A percentile compares a stretch with the other conserved stretches of the same genome.
These are phyloP conservation scores for Limnephilus marmoratus DNA, from an alignment of 2,888 invertebrate genomes.

Conservation along the genomic window DNA sequence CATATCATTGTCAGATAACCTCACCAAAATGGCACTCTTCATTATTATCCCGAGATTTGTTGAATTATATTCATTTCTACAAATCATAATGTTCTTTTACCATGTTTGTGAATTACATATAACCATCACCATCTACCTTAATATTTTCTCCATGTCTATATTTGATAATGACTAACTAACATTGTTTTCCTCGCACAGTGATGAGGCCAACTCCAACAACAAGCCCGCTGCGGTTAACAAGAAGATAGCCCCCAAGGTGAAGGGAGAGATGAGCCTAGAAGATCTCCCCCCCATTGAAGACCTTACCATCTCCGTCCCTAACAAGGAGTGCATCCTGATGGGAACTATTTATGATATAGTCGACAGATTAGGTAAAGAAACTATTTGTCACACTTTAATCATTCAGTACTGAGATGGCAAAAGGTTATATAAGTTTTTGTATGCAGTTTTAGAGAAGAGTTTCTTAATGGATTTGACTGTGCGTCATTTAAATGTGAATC, in stretches of 20 bases:
- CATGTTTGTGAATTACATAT: neutral
- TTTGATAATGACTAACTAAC: neutral
- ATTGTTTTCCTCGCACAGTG: constrained; percentile 67
- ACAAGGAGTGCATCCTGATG: constrained; percentile 84
- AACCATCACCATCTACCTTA: neutral
- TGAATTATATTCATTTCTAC: too few relatives aligned
- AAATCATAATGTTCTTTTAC: neutral
- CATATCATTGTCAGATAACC: neutral
- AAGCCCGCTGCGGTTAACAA: constrained; percentile 67
- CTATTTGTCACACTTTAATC: constrained; percentile 7
- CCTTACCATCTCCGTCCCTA: constrained; percentile 86
- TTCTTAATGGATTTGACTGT: neutral
- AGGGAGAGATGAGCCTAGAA: constrained; percentile 80
- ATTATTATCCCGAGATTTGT: too few relatives aligned
- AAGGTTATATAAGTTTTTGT: neutral
- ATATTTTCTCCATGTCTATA: neutral
- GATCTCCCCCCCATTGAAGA: constrained; percentile 90
- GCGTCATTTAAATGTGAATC: neutral
- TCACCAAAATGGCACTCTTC: too few relatives aligned
- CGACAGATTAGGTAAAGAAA: constrained; percentile 81
- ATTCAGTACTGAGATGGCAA: neutral
- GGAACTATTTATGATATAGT: constrained; percentile 85
- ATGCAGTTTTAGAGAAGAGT: neutral
- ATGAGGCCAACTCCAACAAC: constrained; percentile 71
- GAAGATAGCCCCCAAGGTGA: constrained; percentile 71